These are phyloP conservation scores for Seriola quinqueradiata DNA, from an alignment of 2,113 vertebrate genomes.

Conservation along the genomic window DNA sequence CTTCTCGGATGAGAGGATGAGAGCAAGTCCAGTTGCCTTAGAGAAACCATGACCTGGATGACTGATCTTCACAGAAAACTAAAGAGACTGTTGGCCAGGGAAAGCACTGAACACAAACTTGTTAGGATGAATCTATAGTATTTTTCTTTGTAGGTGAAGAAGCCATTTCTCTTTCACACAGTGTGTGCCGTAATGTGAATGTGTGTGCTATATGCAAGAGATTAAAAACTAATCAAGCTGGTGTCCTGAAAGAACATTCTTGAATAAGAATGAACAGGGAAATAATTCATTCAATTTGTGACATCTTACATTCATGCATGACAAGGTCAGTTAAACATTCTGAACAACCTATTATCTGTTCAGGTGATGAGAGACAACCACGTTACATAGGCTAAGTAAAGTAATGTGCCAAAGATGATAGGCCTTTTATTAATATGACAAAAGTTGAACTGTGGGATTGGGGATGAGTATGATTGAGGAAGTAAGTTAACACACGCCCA, in stretches of 20 bases:
- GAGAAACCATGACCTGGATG: too few relatives aligned
- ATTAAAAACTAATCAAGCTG: neutral
- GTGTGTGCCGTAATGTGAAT: neutral
- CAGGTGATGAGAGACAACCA: conserved; percentile 1
- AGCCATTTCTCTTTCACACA: neutral
- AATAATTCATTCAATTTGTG: neutral
- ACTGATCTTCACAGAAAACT: neutral
- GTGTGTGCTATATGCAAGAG: neutral
- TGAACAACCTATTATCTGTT: neutral
- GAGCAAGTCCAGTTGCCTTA: too few relatives aligned
- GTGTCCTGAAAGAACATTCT: neutral
- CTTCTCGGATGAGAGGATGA: too few relatives aligned
- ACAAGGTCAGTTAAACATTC: neutral
- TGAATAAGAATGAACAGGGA: neutral
- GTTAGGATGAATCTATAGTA: neutral
- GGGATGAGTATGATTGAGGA: neutral
- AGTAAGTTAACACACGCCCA: neutral
- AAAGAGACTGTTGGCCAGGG: neutral
- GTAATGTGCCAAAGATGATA: neutral
- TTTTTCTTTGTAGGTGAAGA: neutral
- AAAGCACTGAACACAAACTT: neutral
- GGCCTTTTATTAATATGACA: conserved; percentile 25
- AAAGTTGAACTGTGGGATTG: neutral
- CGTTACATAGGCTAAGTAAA: neutral
- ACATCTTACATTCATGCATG: neutral